Evolutionary conservation across 2,113 vertebrate species (phyloP), one percentile per base, ranked within the genome.

Genomic region (Paramormyrops kingsleyae): DNA sequence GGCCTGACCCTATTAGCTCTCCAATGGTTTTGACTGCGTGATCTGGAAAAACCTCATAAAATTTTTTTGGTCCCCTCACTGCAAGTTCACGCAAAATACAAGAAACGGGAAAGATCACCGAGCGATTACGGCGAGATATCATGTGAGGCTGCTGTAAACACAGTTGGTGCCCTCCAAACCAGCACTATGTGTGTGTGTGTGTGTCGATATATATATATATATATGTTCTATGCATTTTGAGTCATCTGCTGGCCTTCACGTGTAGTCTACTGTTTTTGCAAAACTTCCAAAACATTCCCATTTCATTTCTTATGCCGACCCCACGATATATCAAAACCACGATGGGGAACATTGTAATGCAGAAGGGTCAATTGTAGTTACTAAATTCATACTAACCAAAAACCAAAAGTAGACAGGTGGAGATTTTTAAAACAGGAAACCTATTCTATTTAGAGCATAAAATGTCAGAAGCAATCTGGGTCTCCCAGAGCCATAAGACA

Each of bases 391-490:
- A 35, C 74, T 80, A 80, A 80, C 35, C 35, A 80, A 42, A 17
- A 80, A 80, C 35, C 74, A 80, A 80, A 84, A 52, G 17, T n/a
- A 62, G 85, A 39, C 83, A 90, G 62, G 85, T 90, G 83, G 83
- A 35, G 39, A 52, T 27, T 35, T 90, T 90, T 62, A 31, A 59
- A 9, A 42, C 21, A 90, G 84, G 84, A 56, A 83, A 70, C 31
- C 35, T 56, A 49, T 44, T 66, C 53, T 90, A 66, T 90, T 86
- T 62, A 50, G 53, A 87, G 59, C 47, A 89, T 42, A 47, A 87
- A 83, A 86, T 80, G 77, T 83, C 88, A 89, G 21, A 59, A 80
- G 80, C 42, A 89, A 84, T 83, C 46, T 89, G 88, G 74, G 47
- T 59, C 31, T 89, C 74, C 21, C 27, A 8, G 27, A 86, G 44